A percentile compares a stretch with the other conserved stretches of the same genome.
phyloP scores from a whole-genome alignment of 2,888 invertebrate genomes.

The Amblyteles armatorius region DNA sequence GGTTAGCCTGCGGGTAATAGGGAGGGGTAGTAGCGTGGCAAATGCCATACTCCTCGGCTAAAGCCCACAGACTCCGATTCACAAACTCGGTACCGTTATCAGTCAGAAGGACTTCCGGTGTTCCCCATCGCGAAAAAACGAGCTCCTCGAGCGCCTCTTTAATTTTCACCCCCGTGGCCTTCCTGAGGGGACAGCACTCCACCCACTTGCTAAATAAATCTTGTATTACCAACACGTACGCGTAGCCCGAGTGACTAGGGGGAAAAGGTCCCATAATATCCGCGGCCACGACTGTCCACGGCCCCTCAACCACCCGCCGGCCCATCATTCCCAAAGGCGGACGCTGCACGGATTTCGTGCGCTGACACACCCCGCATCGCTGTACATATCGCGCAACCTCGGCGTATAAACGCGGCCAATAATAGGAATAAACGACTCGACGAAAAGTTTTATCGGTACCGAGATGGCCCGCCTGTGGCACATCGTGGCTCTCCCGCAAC shows the following conservation, averaged over 20 bases:
- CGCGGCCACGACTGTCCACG: slow-evolving; percentile 63
- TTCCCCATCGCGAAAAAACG: slow-evolving; percentile 9
- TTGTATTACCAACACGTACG: background rate
- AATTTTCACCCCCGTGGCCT: background rate
- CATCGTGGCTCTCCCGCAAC: slow-evolving; percentile 43
- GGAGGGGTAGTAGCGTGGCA: slow-evolving; percentile 43
- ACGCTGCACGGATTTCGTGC: slow-evolving; percentile 49
- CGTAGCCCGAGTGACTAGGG: background rate
- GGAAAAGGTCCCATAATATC: slow-evolving; percentile 73
- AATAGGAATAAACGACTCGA: slow-evolving; percentile 52
- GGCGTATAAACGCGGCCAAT: slow-evolving; percentile 66
- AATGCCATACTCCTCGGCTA: slow-evolving; percentile 14
- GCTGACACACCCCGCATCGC: slow-evolving; percentile 68
- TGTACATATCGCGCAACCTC: slow-evolving; percentile 67
- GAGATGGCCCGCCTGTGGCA: slow-evolving; percentile 66
- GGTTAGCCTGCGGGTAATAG: slow-evolving; percentile 15
- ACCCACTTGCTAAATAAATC: slow-evolving; percentile 7
- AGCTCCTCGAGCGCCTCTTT: background rate
- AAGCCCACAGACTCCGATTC: background rate
- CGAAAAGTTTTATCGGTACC: slow-evolving; percentile 65
- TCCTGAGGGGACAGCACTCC: slow-evolving; percentile 8
- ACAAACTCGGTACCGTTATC: slow-evolving; percentile 71
- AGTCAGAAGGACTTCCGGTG: slow-evolving; percentile 48
- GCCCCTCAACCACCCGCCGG: slow-evolving; percentile 25
- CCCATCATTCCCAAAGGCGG: slow-evolving; percentile 66